These are phyloP conservation scores for Trichechus manatus DNA, from an alignment of 2,113 vertebrate species.

Conservation along the genomic window DNA sequence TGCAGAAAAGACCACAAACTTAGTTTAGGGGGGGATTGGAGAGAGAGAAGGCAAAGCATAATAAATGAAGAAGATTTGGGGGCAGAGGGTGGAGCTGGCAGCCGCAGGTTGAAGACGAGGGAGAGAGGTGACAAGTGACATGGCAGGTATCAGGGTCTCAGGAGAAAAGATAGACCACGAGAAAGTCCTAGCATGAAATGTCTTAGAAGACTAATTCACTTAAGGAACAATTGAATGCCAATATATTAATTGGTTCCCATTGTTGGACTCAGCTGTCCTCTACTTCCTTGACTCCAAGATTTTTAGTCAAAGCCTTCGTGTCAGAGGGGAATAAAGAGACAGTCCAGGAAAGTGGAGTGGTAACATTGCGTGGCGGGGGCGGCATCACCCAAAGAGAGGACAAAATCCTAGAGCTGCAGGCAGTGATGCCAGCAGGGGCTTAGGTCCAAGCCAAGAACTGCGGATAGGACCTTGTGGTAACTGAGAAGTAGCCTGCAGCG, in stretches of 20 bases:
- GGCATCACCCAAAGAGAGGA: neutral
- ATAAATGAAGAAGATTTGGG: neutral
- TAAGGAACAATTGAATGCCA: neutral
- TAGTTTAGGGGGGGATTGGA: neutral
- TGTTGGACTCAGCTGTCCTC: neutral
- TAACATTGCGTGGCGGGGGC: neutral
- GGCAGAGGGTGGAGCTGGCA: fast-evolving
- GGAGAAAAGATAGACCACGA: neutral
- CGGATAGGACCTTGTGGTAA: neutral
- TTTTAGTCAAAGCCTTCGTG: neutral
- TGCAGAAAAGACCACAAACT: neutral
- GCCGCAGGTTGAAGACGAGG: neutral
- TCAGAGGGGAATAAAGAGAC: neutral
- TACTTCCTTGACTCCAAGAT: neutral
- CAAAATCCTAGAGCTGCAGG: neutral
- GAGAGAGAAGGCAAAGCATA: neutral
- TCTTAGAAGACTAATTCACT: neutral
- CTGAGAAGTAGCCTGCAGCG: neutral
- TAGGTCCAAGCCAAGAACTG: neutral
- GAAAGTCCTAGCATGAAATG: neutral
- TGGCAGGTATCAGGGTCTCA: neutral
- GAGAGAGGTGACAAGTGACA: neutral
- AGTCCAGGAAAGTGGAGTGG: neutral
- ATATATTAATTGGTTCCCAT: neutral
- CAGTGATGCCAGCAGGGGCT: neutral